A percentile compares a stretch with the other conserved stretches of the same genome.
These are phyloP conservation scores for Orthonyx spaldingii DNA, from an alignment of 2,113 vertebrate species.

Conservation along the genomic window DNA sequence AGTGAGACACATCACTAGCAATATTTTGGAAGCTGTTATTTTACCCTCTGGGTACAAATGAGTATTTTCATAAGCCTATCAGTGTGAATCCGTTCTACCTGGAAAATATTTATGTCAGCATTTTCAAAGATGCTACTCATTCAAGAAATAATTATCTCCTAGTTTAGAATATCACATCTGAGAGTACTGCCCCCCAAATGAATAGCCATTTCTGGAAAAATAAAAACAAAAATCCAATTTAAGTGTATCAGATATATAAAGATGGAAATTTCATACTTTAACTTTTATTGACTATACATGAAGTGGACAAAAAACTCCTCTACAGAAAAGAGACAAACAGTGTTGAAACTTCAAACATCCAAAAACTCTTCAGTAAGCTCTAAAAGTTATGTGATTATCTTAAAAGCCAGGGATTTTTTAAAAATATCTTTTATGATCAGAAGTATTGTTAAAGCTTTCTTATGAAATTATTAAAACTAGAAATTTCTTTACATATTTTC, in stretches of 20 bases:
- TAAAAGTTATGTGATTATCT: neutral
- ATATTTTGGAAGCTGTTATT: neutral
- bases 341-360: neutral
- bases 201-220: conserved; percentile 7
- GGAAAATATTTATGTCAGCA: neutral
- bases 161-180: neutral
- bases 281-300: neutral
- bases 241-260: neutral
- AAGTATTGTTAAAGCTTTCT: neutral
- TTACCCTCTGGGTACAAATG: neutral
- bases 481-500: neutral
- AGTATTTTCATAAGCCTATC: neutral
- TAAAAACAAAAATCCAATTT: neutral
- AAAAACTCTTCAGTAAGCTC: neutral
- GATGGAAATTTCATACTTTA: neutral
- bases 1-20: neutral
- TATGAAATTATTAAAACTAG: neutral
- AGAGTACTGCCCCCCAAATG: neutral
- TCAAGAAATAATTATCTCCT: conserved; percentile 18
- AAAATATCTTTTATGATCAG: neutral
- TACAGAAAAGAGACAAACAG: neutral
- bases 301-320: neutral
- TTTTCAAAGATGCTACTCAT: conserved; percentile 16
- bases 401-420: neutral
- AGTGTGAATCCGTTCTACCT: neutral